Conservation (phyloP, 2,888 invertebrate genomes). For the Dicyrtoma fusca region DNA sequence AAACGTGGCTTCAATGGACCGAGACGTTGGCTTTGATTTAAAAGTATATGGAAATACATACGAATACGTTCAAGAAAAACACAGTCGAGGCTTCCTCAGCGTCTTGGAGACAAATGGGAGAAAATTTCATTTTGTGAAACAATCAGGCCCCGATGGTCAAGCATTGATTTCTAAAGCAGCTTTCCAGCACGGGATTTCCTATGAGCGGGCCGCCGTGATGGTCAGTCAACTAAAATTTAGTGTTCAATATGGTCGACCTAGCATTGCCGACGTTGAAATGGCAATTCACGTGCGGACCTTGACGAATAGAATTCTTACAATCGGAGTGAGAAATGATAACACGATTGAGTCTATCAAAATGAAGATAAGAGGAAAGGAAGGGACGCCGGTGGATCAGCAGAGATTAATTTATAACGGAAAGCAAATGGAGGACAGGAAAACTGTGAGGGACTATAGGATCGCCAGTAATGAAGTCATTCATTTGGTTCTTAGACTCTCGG, state of each 20-base stretch:
- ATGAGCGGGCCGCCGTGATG: background rate
- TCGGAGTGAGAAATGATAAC: no score
- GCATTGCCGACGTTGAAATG: background rate
- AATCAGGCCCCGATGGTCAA: conserved; percentile 18
- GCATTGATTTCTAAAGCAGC: background rate
- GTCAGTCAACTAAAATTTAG: conserved; percentile 14
- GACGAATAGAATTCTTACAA: no score
- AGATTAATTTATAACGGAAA: conserved; percentile 1
- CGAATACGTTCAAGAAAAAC: background rate
- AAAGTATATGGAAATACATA: background rate
- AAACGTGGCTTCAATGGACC: background rate
- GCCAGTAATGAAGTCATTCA: no score
- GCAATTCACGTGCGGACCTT: no score
- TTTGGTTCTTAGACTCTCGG: no score
- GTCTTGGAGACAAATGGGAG: conserved; percentile 12
- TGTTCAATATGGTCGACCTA: background rate
- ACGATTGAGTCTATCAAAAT: no score
- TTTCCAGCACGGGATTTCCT: background rate
- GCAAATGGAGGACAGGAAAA: background rate
- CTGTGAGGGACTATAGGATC: no score
- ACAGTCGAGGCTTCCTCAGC: background rate
- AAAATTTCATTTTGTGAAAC: conserved; percentile 21
- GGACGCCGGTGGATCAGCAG: background rate
- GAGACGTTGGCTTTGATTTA: conserved; percentile 6
- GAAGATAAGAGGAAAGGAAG: background rate